phyloP scores from a whole-genome alignment of 2,888 invertebrate genomes.

The Physocephala rufipes region DNA sequence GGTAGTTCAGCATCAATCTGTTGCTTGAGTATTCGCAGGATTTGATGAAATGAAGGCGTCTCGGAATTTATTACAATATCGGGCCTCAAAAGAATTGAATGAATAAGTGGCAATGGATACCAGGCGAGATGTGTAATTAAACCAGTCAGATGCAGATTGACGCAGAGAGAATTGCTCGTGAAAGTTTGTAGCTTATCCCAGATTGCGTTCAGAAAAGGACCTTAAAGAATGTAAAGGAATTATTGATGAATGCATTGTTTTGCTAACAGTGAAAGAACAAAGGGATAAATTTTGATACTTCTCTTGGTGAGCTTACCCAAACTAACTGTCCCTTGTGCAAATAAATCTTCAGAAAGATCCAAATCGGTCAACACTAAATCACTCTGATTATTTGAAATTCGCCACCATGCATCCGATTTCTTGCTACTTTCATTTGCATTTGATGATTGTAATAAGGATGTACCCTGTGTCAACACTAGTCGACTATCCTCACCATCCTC shows the following conservation, averaged over 20 bases:
- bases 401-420: conserved; percentile 56
- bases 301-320: conserved; percentile 54
- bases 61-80: conserved; percentile 87
- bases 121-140: conserved; percentile 85
- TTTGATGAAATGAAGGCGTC: conserved; percentile 91
- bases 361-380: conserved; percentile 61
- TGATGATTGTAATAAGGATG: neutral
- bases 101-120: conserved; percentile 88
- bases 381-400: conserved; percentile 57
- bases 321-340: conserved; percentile 66
- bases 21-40: conserved; percentile 82
- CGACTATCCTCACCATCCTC: conserved; percentile 65
- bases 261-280: neutral
- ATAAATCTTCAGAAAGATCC: conserved; percentile 66
- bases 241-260: neutral
- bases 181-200: conserved; percentile 84
- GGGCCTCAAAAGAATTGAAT: conserved; percentile 87
- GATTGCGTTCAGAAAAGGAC: conserved; percentile 83
- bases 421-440: conserved; percentile 9
- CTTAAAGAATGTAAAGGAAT: conserved; percentile 59
- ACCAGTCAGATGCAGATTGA: conserved; percentile 88
- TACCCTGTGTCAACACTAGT: conserved; percentile 32
- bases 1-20: conserved; percentile 83
- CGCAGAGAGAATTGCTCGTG: conserved; percentile 83
- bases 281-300: neutral